These are phyloP conservation scores for Fregetta grallaria DNA, from an alignment of 2,113 vertebrate genomes.

Conservation along the genomic window DNA sequence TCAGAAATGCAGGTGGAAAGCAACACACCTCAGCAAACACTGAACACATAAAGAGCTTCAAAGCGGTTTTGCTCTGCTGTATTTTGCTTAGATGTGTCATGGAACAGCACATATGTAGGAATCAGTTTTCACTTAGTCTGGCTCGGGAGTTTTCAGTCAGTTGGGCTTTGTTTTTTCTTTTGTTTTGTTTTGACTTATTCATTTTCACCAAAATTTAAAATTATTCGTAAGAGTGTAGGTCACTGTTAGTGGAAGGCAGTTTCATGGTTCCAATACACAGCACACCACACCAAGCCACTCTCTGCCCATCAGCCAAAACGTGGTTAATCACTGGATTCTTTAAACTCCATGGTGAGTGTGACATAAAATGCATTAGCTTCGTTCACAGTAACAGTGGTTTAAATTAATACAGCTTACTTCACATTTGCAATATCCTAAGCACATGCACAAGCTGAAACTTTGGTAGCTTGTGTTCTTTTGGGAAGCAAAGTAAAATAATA, in stretches of 20 bases:
- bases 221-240: neutral
- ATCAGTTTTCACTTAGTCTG: neutral
- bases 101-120: neutral
- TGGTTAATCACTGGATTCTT: neutral
- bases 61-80: neutral
- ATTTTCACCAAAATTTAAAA: neutral
- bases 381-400: neutral
- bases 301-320: neutral
- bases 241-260: neutral
- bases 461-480: neutral
- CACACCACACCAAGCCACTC: neutral
- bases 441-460: neutral
- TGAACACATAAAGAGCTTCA: constrained; percentile 17
- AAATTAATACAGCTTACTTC: neutral
- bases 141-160: neutral
- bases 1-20: constrained; percentile 14
- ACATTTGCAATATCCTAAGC: neutral
- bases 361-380: neutral
- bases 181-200: neutral
- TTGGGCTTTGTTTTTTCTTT: neutral
- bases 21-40: constrained; percentile 2
- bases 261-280: neutral
- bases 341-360: neutral
- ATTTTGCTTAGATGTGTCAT: constrained; percentile 2
- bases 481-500: neutral